Evolutionary conservation across 2,797 vertebrate species (phyloP).

Genomic region (Chloroceryle amazona): DNA sequence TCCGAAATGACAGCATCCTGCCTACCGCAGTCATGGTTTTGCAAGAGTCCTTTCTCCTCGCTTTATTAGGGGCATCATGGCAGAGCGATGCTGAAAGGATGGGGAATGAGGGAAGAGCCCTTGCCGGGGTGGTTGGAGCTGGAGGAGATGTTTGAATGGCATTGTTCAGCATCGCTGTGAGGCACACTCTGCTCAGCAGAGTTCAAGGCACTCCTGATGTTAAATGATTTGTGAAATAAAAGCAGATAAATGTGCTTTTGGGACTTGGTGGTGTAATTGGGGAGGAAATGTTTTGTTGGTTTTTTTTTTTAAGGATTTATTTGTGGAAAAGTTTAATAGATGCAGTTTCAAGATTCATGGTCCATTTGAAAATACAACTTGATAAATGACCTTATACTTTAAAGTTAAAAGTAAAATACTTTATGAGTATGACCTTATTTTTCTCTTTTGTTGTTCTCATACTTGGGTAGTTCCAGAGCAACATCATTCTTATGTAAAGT

Average conservation of each 20-base stretch:
- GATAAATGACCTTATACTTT: background rate
- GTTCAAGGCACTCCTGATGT: background rate
- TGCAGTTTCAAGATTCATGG: background rate
- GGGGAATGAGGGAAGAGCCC: background rate
- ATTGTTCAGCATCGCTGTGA: background rate
- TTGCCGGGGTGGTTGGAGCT: background rate
- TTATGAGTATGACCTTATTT: background rate
- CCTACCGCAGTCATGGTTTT: background rate
- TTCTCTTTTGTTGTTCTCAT: background rate
- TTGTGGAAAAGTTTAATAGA: background rate
- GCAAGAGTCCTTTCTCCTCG: rapidly evolving
- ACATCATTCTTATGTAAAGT: background rate
- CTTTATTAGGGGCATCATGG: background rate
- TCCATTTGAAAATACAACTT: background rate
- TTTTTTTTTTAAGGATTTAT: background rate
- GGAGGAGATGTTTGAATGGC: background rate
- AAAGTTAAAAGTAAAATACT: background rate
- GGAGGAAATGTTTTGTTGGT: background rate
- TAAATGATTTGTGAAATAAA: background rate
- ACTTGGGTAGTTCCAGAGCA: background rate
- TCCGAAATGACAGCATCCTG: background rate
- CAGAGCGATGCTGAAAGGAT: background rate
- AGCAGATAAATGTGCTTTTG: background rate
- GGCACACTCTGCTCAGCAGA: background rate
- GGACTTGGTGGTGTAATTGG: background rate